Base-by-base conservation (phyloP, 2,113 vertebrate species). In the Gopherus evgoodei region DNA sequence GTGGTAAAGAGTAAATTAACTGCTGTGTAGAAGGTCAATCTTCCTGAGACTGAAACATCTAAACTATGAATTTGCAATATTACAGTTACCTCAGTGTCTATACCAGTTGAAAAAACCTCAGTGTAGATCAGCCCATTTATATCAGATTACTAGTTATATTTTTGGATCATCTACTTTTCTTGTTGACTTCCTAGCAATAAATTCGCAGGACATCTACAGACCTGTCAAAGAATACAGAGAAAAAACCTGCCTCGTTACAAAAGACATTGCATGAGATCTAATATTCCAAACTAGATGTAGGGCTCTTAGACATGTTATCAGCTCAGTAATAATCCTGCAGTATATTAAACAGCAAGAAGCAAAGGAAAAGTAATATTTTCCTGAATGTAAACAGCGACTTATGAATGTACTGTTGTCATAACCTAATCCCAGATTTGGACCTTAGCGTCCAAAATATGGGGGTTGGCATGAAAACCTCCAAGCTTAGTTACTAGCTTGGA, bases 1-100 rank as follows among this genome's bases (percentile, higher is more conserved):
- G 97, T 97, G 97, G 95, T 97, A 96, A 97, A 96, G 59, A 95
- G 94, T 96, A 94, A 97, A 97, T 97, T 94, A 97, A 92, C 96
- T 93, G 91, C 90, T 90, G 92, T 94, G 95, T 84, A 94, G 96
- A 92, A 89, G 95, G 94, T 96, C 97, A 95, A 25, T 96, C 94
- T 97, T 96, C 97, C 93, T 29, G 86, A 94, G 97, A 86, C 93
- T 78, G 87, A 54, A 25, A 62, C 59, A 31, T 35, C 59, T 62
- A 62, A 62, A 31, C 29, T 62, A 62, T 31, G 29, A 13, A 14
- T 62, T 35, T 62, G 59, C 59, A 62, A 6, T 13, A 16, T 14
- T 31, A 5, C 13, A 62, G 25, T 62, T 62, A 29, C 31, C 35
- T 22, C 17, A 42, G 8, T 42, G 69, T 75, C n/a, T 75, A 75